These are phyloP conservation scores for Frankliniella intonsa DNA, from an alignment of 2,888 invertebrate species.

Conservation along the genomic window DNA sequence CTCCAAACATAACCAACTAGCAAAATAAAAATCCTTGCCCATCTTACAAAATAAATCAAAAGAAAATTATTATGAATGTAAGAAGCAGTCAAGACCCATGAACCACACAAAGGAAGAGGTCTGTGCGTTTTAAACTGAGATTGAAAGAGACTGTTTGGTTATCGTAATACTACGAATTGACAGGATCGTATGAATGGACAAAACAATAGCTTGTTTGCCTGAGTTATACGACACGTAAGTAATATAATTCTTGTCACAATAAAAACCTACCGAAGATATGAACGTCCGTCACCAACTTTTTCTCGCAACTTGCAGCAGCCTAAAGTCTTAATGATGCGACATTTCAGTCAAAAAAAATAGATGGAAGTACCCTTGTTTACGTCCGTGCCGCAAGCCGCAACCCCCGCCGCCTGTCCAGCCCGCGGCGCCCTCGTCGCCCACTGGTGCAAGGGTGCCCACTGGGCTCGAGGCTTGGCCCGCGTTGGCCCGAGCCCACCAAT, in stretches of 20 bases:
- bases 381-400: background rate
- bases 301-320: background rate
- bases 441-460: background rate
- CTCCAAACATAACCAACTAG: background rate
- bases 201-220: background rate
- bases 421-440: slow-evolving; percentile 18
- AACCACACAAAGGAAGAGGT: background rate
- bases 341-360: background rate
- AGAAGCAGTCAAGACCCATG: background rate
- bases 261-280: background rate
- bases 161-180: background rate
- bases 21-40: background rate
- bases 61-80: background rate
- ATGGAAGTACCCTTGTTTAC: background rate
- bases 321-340: background rate
- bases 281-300: background rate
- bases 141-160: background rate
- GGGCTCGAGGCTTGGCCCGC: background rate
- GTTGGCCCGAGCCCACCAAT: background rate
- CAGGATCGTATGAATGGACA: background rate
- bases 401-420: background rate
- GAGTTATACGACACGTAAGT: background rate
- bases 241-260: background rate
- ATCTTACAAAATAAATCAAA: background rate
- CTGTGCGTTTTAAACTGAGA: background rate